Percentiles rank a stretch among this genome's conserved stretches.
phyloP scores from a whole-genome alignment of 2,113 vertebrate genomes.

The Neomonachus schauinslandi region DNA sequence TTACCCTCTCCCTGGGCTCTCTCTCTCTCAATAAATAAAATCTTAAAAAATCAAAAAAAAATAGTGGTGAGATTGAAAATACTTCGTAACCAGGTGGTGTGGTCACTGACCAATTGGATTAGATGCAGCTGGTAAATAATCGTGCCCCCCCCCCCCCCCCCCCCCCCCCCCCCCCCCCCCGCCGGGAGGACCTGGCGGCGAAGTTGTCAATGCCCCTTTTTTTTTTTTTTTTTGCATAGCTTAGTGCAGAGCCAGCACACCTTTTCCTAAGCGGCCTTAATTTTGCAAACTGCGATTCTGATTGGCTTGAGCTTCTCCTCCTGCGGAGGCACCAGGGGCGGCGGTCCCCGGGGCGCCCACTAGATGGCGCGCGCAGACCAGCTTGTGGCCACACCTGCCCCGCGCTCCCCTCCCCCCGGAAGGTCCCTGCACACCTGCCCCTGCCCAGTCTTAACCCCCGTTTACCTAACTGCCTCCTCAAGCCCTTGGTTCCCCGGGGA shows the following conservation, averaged over 20 bases:
- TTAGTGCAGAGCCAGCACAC: background rate
- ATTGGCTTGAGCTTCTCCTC: background rate
- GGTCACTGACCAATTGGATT: no score
- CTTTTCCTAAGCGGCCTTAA: background rate
- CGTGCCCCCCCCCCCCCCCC: no score
- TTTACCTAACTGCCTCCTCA: fast-evolving
- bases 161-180: no score
- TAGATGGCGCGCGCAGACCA: conserved; percentile 64
- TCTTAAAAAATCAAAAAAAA: no score
- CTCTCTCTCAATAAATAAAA: no score
- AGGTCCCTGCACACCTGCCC: background rate
- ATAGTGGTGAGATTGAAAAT: no score
- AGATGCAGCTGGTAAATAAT: no score
- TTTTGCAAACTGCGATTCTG: background rate
- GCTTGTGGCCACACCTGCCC: background rate
- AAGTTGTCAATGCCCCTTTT: no score
- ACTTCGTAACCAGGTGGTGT: no score
- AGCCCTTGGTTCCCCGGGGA: background rate
- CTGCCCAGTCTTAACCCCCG: background rate
- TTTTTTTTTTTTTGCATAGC: background rate
- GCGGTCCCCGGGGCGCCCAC: background rate
- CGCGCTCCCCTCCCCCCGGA: background rate
- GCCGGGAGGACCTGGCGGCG: no score
- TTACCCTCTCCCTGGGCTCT: no score
- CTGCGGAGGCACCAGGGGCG: background rate